Evolutionary conservation across 2,113 vertebrate species (phyloP).

Genomic region (Toxostoma redivivum): DNA sequence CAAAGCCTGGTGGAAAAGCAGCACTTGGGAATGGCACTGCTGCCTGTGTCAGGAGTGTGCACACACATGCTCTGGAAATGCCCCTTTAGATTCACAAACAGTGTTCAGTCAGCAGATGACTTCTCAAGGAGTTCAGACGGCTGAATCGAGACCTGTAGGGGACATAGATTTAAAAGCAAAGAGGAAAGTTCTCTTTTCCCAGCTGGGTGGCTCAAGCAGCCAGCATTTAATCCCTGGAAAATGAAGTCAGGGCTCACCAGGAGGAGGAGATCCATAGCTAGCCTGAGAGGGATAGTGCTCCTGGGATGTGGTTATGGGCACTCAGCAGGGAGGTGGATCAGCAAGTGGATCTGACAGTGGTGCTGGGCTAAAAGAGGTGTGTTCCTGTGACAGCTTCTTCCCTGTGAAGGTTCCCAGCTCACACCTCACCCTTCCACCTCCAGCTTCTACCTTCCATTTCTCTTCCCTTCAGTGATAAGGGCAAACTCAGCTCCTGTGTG

Average conservation of each 20-base stretch:
- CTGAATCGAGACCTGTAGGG: not conserved
- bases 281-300: not conserved
- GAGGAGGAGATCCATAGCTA: not conserved
- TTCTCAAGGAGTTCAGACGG: accelerated
- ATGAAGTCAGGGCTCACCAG: not conserved
- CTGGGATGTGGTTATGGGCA: not conserved
- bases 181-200: not conserved
- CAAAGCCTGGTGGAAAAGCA: not conserved
- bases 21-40: not conserved
- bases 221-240: not conserved
- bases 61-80: accelerated
- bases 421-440: not conserved
- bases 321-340: not conserved
- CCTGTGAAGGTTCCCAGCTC: not conserved
- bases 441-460: not conserved
- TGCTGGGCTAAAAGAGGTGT: not conserved
- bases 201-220: not conserved
- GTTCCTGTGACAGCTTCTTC: not conserved
- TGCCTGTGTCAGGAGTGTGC: not conserved
- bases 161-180: not conserved
- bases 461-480: not conserved
- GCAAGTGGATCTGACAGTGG: not conserved
- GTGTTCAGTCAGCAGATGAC: not conserved
- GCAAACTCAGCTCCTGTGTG: not conserved
- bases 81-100: not conserved